Evolutionary conservation across 2,888 invertebrate genomes (phyloP).

Genomic region (Anodontia alba): DNA sequence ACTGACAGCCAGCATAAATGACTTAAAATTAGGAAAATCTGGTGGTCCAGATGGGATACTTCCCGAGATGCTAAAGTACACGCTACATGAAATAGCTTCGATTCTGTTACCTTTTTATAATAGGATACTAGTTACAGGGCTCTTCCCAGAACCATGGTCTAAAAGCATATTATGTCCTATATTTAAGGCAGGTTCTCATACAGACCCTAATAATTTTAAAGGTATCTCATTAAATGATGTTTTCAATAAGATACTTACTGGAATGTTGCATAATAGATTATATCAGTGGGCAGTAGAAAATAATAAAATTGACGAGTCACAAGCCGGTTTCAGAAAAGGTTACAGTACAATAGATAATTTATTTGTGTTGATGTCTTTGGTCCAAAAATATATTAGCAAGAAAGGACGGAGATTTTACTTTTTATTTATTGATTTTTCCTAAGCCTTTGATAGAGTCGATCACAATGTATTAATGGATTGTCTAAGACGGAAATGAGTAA

Average conservation of each 20-base stretch:
- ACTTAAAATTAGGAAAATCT: not conserved
- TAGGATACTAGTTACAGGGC: not conserved
- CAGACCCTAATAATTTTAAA: constrained; percentile 4
- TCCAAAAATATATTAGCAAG: not conserved
- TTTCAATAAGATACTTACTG: not conserved
- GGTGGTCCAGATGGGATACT: not conserved
- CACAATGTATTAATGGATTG: not conserved
- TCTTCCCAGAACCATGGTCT: not conserved
- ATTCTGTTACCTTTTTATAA: not conserved
- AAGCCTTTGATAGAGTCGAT: not conserved
- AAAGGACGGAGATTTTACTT: not conserved
- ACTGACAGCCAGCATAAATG: not conserved
- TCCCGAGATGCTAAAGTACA: not conserved
- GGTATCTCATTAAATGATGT: not conserved
- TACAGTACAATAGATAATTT: not conserved
- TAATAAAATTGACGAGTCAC: not conserved
- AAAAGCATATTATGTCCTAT: constrained; percentile 6
- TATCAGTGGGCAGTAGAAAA: constrained; percentile 2
- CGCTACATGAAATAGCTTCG: not conserved
- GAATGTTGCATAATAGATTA: constrained; percentile 2
- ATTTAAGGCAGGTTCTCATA: not conserved
- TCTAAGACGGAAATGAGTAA: not conserved
- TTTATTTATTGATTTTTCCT: constrained; percentile 1
- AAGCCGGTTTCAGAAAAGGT: not conserved
- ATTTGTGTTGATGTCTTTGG: not conserved